phyloP scores from a whole-genome alignment of 2,888 invertebrate genomes.

The Dusona sp. region DNA sequence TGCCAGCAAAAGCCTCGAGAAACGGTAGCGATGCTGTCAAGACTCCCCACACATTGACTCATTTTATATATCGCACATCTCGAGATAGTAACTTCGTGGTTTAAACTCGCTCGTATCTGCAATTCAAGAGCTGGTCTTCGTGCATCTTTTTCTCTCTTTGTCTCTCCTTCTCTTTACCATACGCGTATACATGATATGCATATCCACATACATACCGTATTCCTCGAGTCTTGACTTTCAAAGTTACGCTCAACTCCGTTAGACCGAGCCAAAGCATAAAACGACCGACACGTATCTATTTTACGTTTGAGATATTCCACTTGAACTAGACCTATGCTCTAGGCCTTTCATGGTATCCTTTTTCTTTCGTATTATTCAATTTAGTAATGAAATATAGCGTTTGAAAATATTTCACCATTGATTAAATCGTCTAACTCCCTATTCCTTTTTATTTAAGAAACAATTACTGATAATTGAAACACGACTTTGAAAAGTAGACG shows the following conservation, averaged over 20 bases:
- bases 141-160: conserved; percentile 1
- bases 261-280: conserved; percentile 57
- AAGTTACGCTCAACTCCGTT: conserved; percentile 65
- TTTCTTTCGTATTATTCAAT: conserved; percentile 4
- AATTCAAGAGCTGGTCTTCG: conserved; percentile 43
- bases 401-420: background rate
- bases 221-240: conserved; percentile 46
- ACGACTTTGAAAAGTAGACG: background rate
- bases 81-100: conserved; percentile 46
- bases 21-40: conserved; percentile 49
- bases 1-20: conserved; percentile 23
- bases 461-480: background rate
- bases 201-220: conserved; percentile 41
- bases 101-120: conserved; percentile 43
- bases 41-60: conserved; percentile 33
- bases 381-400: background rate
- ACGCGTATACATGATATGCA: conserved; percentile 28
- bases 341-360: background rate
- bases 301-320: conserved; percentile 15
- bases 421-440: background rate
- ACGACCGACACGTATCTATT: conserved; percentile 52
- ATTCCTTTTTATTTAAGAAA: background rate
- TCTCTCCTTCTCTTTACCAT: background rate
- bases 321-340: background rate
- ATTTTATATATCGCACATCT: conserved; percentile 48